Base-by-base conservation (phyloP, 2,888 invertebrate species). In the Drosophila trichaetosa region DNA sequence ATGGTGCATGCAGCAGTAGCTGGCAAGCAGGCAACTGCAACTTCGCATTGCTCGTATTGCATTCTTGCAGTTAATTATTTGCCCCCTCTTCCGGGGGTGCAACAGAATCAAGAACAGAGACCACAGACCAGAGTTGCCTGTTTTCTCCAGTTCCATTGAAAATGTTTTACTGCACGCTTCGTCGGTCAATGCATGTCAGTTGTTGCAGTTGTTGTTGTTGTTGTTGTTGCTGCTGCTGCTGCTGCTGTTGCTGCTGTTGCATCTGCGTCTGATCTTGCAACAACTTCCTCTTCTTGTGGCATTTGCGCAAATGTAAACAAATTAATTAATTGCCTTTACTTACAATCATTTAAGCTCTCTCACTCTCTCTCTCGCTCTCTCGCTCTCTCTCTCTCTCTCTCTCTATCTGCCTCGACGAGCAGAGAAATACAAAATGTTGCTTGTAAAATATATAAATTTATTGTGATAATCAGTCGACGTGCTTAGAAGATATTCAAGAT, bases 1-100 rank as follows among this genome's bases (percentile, higher is more conserved):
- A 65, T 33, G 57, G 70, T 13, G 56, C 62, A 42, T 38, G 31
- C 64, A 51, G 73, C 68, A 69, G 74, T 24, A 58, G 70, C 21
- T 21, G 46, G 21, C 46, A 8, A 8, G 21, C 46, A 46, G 21
- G 66, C 73, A 61, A 57, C 53, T 48, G 51, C 71, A 59, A 68
- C 81, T 69, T 46, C 74, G 52, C 73, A 68, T 81, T 89, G 89
- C 84, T 88, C 87, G 82, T 87, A 87, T 87, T 87, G 89, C 87
- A 87, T 89, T 87, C 89, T 89, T 89, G 87, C 81, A 87, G 81
- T 86, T 88, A 85, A 89, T 89, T 89, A 87, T 87, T 85, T 87
- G 83, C 80, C 63, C 64, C 63, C 53, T 56, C 74, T 59, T 65
- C 68, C 63, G 62, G 29, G 56, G 40, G 56, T 40, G 46, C 54